These are phyloP conservation scores for Rhipidura dahli DNA, from an alignment of 2,113 vertebrate species.

Conservation along the genomic window DNA sequence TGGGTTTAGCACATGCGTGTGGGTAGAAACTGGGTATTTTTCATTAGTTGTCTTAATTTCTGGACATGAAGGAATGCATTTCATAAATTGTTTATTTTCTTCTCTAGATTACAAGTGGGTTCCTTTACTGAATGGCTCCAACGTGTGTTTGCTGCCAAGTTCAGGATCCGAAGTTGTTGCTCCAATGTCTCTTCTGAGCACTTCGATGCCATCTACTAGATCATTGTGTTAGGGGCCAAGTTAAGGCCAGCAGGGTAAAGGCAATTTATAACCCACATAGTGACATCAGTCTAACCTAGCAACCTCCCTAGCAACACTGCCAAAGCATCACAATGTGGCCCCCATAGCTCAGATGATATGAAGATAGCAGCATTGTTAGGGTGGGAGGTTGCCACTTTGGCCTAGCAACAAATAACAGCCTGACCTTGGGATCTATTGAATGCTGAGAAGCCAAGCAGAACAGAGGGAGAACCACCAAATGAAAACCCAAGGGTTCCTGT, in stretches of 20 bases:
- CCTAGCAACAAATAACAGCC: constrained; percentile 63
- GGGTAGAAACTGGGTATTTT: not conserved
- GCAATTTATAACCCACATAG: constrained; percentile 66
- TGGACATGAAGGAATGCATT: not conserved
- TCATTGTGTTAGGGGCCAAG: constrained; percentile 62
- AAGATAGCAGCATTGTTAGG: constrained; percentile 57
- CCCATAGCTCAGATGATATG: constrained; percentile 53
- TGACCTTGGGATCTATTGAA: constrained; percentile 67
- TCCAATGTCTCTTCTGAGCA: not conserved
- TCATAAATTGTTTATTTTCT: not conserved
- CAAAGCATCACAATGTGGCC: constrained; percentile 63
- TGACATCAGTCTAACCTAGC: constrained; percentile 68
- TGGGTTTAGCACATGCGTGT: not conserved
- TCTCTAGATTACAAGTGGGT: not conserved
- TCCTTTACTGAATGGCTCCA: not conserved
- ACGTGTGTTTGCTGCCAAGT: constrained; percentile 1
- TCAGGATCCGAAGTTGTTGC: not conserved
- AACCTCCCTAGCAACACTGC: constrained; percentile 70
- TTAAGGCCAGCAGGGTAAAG: constrained; percentile 49
- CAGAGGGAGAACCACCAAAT: constrained; percentile 37
- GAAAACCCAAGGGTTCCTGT: constrained; percentile 28
- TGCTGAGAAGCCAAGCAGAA: constrained; percentile 68
- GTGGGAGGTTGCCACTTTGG: constrained; percentile 56
- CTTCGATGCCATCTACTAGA: constrained; percentile 43
- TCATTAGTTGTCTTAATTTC: not conserved